Evolutionary conservation across 2,113 vertebrate genomes (phyloP).

Genomic region (Gymnogyps californianus): DNA sequence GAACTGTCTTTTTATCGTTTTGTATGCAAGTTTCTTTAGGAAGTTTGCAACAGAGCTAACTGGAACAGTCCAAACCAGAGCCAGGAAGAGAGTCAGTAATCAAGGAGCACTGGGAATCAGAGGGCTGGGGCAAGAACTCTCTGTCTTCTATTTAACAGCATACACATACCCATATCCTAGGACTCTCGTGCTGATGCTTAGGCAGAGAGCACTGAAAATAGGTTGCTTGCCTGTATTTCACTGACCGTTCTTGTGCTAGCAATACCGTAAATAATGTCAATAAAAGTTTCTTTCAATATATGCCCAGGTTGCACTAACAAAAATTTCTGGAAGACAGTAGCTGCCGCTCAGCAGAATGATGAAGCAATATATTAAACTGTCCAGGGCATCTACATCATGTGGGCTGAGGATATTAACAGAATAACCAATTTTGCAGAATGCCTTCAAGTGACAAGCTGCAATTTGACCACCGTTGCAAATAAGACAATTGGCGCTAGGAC

Average conservation of each 20-base stretch:
- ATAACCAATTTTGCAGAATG: background rate
- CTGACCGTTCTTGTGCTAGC: background rate
- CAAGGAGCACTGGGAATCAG: background rate
- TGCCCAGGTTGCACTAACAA: background rate
- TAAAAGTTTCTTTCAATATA: background rate
- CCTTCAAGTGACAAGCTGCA: background rate
- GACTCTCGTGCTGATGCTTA: background rate
- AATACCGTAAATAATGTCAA: background rate
- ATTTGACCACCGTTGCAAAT: background rate
- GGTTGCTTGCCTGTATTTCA: background rate
- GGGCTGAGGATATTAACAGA: background rate
- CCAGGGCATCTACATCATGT: background rate
- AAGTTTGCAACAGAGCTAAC: background rate
- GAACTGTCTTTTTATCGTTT: background rate
- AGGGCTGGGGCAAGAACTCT: background rate
- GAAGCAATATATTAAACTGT: background rate
- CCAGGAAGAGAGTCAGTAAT: background rate
- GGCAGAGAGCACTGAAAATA: background rate
- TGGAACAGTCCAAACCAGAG: background rate
- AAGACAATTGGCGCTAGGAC: background rate
- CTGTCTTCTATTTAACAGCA: background rate
- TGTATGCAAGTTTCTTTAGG: background rate
- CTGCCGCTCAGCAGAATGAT: background rate
- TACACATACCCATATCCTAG: background rate
- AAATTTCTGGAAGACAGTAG: background rate